Evolutionary conservation across 2,888 invertebrate genomes (phyloP).

Genomic region (Ennomos erosarius): DNA sequence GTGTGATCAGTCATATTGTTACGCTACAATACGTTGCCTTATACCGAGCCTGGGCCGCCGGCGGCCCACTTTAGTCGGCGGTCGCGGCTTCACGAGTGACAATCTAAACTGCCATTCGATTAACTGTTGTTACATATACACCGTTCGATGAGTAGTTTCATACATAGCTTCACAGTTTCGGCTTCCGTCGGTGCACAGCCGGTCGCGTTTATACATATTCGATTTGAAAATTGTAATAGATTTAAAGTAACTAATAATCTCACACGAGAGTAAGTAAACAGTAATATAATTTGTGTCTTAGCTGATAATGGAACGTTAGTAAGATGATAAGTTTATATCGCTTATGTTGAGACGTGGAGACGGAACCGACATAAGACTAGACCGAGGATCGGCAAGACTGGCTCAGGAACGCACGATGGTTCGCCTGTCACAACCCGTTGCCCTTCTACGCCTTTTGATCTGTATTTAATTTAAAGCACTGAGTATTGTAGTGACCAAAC

Average conservation of each 20-base stretch:
- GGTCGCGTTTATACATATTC: conserved; percentile 82
- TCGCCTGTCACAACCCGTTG: conserved; percentile 54
- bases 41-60: conserved; percentile 36
- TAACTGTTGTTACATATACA: conserved; percentile 71
- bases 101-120: conserved; percentile 83
- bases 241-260: conserved; percentile 82
- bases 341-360: conserved; percentile 61
- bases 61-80: conserved; percentile 4
- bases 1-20: conserved; percentile 54
- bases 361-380: conserved; percentile 44
- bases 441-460: conserved; percentile 60
- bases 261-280: conserved; percentile 79
- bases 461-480: conserved; percentile 60
- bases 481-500: conserved; percentile 74
- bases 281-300: conserved; percentile 85
- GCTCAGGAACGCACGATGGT: conserved; percentile 44
- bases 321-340: conserved; percentile 80
- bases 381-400: conserved; percentile 38
- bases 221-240: conserved; percentile 83
- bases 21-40: conserved; percentile 76
- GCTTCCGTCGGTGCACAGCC: conserved; percentile 79
- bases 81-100: conserved; percentile 57
- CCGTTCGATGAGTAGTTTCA: conserved; percentile 71
- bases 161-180: conserved; percentile 77
- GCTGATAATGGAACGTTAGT: conserved; percentile 80